Base-by-base conservation (phyloP, 2,113 vertebrate species). In the Lycocorax pyrrhopterus region DNA sequence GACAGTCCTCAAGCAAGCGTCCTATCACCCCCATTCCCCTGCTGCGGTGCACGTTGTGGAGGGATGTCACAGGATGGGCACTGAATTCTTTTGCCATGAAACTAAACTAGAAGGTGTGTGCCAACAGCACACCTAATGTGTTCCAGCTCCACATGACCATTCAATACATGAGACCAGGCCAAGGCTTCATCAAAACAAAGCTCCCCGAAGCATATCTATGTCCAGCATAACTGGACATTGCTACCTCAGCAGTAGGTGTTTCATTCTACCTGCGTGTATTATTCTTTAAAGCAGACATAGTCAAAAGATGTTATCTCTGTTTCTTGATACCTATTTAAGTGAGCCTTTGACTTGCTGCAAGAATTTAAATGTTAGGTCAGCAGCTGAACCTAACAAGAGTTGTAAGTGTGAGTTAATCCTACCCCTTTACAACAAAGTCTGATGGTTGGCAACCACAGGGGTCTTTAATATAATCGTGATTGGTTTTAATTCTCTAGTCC, bases 41-140 rank as follows among this genome's bases (percentile, higher is more conserved):
- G 32, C 60, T 67, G 44, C 0, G 0, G 26, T 47, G 51, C 51
- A n/a, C 2, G 0, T 6, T 30, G 59, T 19, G 71, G 5, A 74
- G 35, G 22, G n/a, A 12, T 10, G 18, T 27, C 8, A 19, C 84
- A 69, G 46, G 37, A 44, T 27, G 53, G 46, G 18, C 3, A 60
- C 53, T 33, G 73, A 37, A 43, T 58, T 84, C 16, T 62, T 84
- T 33, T 39, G n/a, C 7, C 19, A 27, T 41, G 25, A 87, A 87
- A 39, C 44, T 55, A 11, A 92, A 63, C 22, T 16, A 14, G 53
- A 53, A 73, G 8, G 1, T 27, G 22, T 41, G 26, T n/a, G 74
- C 72, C 82, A 64, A 43, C 47, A 90, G 43, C 41, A 44, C 10
- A 58, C 6, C 63, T 44, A 14, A 53, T 18, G 21, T 41, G 25